These are phyloP conservation scores for Struthio camelus DNA, from an alignment of 2,113 vertebrate species.

Conservation along the genomic window DNA sequence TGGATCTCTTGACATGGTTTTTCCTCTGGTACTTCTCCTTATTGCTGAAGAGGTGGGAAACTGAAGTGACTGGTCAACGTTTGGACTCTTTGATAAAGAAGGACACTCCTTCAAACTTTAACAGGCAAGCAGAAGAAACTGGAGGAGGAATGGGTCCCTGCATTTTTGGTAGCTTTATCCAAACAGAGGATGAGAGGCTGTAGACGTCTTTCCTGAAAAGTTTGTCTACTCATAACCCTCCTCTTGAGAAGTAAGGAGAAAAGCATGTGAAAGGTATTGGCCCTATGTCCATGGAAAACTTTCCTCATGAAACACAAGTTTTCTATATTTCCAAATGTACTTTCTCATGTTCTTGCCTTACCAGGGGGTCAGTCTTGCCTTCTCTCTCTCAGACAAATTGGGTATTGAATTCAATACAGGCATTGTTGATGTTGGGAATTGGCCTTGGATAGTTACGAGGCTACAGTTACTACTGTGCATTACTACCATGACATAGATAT, in stretches of 20 bases:
- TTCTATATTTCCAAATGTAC: neutral
- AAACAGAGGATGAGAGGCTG: neutral
- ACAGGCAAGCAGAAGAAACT: neutral
- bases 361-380: neutral
- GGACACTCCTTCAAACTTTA: neutral
- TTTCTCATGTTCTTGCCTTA: neutral
- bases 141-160: neutral
- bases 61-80: neutral
- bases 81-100: neutral
- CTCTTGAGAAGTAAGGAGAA: neutral
- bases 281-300: neutral
- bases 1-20: neutral
- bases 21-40: neutral
- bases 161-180: neutral
- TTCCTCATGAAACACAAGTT: neutral
- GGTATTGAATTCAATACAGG: neutral
- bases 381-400: neutral
- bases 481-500: neutral
- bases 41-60: neutral
- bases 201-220: neutral
- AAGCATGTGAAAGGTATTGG: neutral
- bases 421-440: neutral
- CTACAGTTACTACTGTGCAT: neutral
- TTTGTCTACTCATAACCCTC: neutral
- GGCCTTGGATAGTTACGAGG: neutral